Evolutionary conservation across 2,797 vertebrate genomes (phyloP).

Genomic region (Crocidura indochinensis): DNA sequence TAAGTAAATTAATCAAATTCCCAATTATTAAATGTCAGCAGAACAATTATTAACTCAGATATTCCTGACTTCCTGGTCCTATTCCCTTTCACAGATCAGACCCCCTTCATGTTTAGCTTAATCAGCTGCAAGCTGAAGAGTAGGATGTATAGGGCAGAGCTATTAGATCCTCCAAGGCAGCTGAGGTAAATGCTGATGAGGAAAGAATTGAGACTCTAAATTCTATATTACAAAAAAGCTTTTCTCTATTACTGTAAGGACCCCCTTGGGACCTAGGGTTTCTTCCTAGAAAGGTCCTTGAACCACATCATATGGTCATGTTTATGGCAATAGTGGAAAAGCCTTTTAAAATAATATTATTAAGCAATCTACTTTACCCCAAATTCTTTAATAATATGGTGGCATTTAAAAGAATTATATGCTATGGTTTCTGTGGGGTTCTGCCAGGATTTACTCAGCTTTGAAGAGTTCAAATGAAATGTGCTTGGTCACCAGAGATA

Average conservation of each 20-base stretch:
- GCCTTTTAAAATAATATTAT: slow-evolving; percentile 39
- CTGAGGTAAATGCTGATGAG: not conserved
- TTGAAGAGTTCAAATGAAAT: slow-evolving; percentile 46
- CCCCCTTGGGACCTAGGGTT: not conserved
- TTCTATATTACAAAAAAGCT: not conserved
- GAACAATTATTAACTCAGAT: not conserved
- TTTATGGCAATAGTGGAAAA: slow-evolving; percentile 41
- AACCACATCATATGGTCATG: slow-evolving; percentile 13
- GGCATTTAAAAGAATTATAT: slow-evolving; percentile 24
- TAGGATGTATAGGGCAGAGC: not conserved
- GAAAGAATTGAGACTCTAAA: not conserved
- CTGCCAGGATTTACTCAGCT: slow-evolving; percentile 43
- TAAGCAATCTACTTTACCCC: slow-evolving; percentile 43
- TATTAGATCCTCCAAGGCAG: not conserved
- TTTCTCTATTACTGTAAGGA: not conserved
- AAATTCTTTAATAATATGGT: slow-evolving; percentile 62
- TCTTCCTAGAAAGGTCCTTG: slow-evolving; percentile 8
- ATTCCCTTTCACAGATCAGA: not conserved
- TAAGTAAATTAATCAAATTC: not conserved
- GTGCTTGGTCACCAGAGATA: not conserved
- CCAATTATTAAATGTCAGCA: not conserved
- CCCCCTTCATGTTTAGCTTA: not conserved
- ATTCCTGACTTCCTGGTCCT: not conserved
- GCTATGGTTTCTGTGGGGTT: slow-evolving; percentile 9
- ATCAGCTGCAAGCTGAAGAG: not conserved